These are phyloP conservation scores for Allobates femoralis DNA, from an alignment of 2,797 vertebrate genomes.

Conservation along the genomic window DNA sequence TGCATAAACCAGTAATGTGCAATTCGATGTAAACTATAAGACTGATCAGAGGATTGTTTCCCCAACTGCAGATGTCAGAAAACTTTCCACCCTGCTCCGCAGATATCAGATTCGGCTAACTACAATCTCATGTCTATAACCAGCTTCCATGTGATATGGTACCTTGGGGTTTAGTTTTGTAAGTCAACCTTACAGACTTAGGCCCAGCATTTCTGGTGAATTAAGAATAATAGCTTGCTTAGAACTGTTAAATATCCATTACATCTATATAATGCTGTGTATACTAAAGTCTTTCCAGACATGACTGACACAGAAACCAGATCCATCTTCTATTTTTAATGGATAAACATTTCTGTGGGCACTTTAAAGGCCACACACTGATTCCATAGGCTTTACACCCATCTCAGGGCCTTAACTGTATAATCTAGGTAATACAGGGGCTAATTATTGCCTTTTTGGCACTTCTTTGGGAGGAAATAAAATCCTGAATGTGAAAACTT, in stretches of 20 bases:
- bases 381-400: slow-evolving; percentile 32
- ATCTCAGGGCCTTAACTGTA: slow-evolving; percentile 13
- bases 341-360: slow-evolving; percentile 19
- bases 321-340: slow-evolving; percentile 20
- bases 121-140: background rate
- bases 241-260: slow-evolving; percentile 28
- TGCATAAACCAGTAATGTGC: background rate
- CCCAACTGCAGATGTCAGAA: background rate
- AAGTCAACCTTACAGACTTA: slow-evolving; percentile 4
- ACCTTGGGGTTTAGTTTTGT: background rate
- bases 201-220: background rate
- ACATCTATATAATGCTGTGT: slow-evolving; percentile 17
- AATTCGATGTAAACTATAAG: background rate
- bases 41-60: background rate
- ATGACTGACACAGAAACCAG: slow-evolving; percentile 18
- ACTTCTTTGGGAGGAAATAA: slow-evolving; percentile 31
- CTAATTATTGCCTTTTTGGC: slow-evolving; percentile 37
- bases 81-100: background rate
- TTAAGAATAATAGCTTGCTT: slow-evolving; percentile 1
- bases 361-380: slow-evolving; percentile 22
- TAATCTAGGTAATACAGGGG: slow-evolving; percentile 18
- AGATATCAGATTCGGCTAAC: background rate
- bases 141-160: background rate
- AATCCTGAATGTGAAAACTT: slow-evolving; percentile 19
- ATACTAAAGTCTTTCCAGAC: background rate